Percentiles rank a stretch among this genome's conserved stretches.
Conservation (phyloP, 2,888 invertebrate species). For the Synergus japonicus region DNA sequence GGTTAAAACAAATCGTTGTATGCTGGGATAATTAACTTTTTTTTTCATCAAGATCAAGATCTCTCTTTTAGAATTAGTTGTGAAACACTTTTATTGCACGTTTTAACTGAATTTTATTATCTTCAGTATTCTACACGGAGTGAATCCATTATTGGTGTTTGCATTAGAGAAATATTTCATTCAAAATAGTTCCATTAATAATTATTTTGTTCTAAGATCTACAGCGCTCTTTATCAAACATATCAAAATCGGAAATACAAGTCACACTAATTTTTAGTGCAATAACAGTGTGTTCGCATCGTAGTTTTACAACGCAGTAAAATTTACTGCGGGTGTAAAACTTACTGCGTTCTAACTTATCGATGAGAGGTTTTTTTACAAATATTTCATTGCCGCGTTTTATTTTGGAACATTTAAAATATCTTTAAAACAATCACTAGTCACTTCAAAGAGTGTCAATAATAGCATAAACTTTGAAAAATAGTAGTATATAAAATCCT, state of each 20-base stretch:
- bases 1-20: constrained; percentile 20
- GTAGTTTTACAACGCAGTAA: neutral
- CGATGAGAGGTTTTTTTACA: neutral
- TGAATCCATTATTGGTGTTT: too few relatives aligned
- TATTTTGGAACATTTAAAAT: neutral
- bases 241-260: neutral
- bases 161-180: too few relatives aligned
- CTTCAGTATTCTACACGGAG: neutral
- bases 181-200: too few relatives aligned
- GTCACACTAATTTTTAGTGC: neutral
- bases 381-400: neutral
- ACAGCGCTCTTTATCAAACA: neutral
- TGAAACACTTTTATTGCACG: neutral
- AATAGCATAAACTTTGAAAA: too few relatives aligned
- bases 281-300: neutral
- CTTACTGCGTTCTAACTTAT: neutral
- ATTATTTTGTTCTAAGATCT: too few relatives aligned
- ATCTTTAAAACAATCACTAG: neutral
- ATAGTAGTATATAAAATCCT: too few relatives aligned
- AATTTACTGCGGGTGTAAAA: neutral
- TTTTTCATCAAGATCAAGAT: neutral
- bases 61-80: constrained; percentile 13
- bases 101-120: neutral
- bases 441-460: neutral
- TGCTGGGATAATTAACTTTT: constrained; percentile 15